Base-by-base conservation (phyloP, 2,888 invertebrate species). In the Andricus quercusramuli region DNA sequence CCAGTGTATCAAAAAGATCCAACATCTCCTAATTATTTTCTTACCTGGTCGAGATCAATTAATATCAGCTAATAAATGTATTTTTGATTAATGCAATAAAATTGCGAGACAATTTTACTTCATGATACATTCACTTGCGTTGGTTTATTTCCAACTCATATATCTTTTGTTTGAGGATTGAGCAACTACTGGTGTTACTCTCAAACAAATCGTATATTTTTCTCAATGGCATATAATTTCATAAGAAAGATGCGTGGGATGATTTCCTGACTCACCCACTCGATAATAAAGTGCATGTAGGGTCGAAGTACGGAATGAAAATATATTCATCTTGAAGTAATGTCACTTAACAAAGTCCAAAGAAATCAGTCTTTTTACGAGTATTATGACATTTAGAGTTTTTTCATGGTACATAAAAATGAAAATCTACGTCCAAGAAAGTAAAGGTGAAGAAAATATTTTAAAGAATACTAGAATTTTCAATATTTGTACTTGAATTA, bases 251-350 rank as follows among this genome's bases (percentile, higher is more conserved):
- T 68, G 74, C 29, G 74, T 74, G 32, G 74, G 74, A 74, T 6
- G 32, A 74, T 74, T 74, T 74, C 74, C 56, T 56, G 32, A 56
- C 29, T 56, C 56, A 74, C 56, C 56, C 74, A 74, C 56, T 74
- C 29, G 32, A 56, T 74, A 74, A 51, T 70, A 70, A 70, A 70
- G 25, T 51, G n/a, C 70, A 70, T 74, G 74, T 56, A 74, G 4
- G 74, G 74, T n/a, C 25, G 25, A 17, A 25, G 25, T 62, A 25
- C 62, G 6, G 41, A 67, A n/a, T 67, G n/a, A 22, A 11, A 67
- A n/a, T 67, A 11, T 37, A 41, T 37, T 67, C 67, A 67, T 67
- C 66, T 67, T 37, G 11, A 32, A 37, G 62, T 62, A 37, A 67
- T 67, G 66, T n/a, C 22, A n/a, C 67, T 67, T 37, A 41, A 41